Base-by-base conservation (phyloP, 2,113 vertebrate genomes). In the Dryoscopus gambensis region DNA sequence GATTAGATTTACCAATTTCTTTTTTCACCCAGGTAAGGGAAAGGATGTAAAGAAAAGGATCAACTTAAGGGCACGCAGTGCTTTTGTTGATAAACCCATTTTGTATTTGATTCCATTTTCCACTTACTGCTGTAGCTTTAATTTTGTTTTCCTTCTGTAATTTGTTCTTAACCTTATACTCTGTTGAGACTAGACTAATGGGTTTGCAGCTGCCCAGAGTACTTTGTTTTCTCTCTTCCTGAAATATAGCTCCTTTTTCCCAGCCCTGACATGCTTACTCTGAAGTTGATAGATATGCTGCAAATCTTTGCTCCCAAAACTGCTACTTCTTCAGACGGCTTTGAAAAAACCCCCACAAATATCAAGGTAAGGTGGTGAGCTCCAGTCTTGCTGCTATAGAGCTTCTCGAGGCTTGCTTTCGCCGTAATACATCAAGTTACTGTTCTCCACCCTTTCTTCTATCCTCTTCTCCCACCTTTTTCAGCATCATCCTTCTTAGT, bases 141-240 rank as follows among this genome's bases (percentile, higher is more conserved):
- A 95, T 95, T 96, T 90, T 97, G 87, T 94, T 96, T 95, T 92
- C 87, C 65, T 95, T 74, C 93, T 87, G 89, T 92, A 97, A 95
- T 95, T 97, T 91, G 84, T 97, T 96, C 95, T 91, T 95, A 97
- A 96, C 94, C 94, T 97, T 91, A 84, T 60, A 90, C 89, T 95
- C 95, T 95, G 35, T 39, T 82, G 87, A 96, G 93, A 95, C 93
- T 79, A 95, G 77, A 95, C 95, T 97, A 96, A 97, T 95, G 80
- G 81, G 62, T 89, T 93, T 97, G 84, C 91, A 95, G 89, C 87
- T 95, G 91, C 89, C 87, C 87, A 60, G 81, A 91, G 94, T 93
- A 95, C 89, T 96, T 96, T 87, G 94, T 84, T 96, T 91, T 89
- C 77, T 82, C 87, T 92, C 81, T 79, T 89, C 80, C 81, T 97